Percentiles rank a stretch among this genome's conserved stretches.
phyloP scores from a whole-genome alignment of 2,113 vertebrate genomes.

The Cryptoleucopteryx plumbea region DNA sequence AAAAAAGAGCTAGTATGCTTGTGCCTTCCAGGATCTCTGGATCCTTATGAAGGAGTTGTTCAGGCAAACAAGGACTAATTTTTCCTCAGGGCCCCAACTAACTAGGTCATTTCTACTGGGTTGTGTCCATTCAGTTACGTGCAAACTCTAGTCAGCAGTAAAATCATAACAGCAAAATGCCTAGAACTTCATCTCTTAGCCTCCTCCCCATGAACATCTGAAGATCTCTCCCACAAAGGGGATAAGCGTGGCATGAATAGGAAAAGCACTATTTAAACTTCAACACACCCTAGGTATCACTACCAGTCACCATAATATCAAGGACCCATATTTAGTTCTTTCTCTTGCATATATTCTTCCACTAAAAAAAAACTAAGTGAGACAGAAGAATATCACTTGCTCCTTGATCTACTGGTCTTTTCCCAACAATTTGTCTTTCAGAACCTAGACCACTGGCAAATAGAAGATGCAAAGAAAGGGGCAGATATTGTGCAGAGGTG shows the following conservation, averaged over 20 bases:
- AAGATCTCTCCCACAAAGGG: neutral
- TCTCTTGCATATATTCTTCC: neutral
- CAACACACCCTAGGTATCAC: neutral
- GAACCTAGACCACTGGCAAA: neutral
- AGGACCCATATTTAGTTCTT: neutral
- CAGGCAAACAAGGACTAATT: slow-evolving; percentile 10
- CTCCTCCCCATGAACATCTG: neutral
- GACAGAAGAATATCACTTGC: neutral
- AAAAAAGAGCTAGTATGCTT: neutral
- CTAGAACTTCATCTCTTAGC: neutral
- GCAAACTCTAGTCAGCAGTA: slow-evolving; percentile 42
- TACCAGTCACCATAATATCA: neutral
- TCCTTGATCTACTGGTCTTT: neutral
- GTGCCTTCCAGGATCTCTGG: neutral
- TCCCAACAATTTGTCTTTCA: neutral
- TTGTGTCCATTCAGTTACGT: slow-evolving; percentile 49
- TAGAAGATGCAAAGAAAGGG: neutral
- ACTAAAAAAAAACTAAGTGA: neutral
- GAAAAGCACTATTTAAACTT: neutral
- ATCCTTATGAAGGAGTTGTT: neutral
- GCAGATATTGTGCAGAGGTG: neutral
- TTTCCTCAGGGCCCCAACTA: slow-evolving; percentile 34
- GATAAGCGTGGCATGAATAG: neutral
- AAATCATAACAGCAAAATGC: slow-evolving; percentile 25
- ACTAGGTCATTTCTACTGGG: slow-evolving; percentile 44